Percentiles rank a stretch among this genome's conserved stretches.
phyloP scores from a whole-genome alignment of 2,113 vertebrate genomes.

The Pelobates fuscus region DNA sequence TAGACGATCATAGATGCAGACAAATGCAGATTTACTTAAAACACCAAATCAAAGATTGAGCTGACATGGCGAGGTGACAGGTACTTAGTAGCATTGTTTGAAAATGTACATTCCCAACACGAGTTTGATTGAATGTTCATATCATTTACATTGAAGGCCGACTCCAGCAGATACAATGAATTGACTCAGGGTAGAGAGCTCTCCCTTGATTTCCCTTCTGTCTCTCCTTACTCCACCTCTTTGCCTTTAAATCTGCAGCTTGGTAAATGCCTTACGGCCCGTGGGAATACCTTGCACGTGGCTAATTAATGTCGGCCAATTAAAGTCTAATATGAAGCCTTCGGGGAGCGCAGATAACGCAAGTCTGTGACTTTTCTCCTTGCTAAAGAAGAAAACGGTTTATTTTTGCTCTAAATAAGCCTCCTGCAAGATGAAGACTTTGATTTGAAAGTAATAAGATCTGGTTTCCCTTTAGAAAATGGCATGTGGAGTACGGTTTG shows the following conservation, averaged over 20 bases:
- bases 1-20: background rate
- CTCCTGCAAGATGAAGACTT: slow-evolving; percentile 26
- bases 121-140: slow-evolving; percentile 11
- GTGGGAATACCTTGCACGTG: background rate
- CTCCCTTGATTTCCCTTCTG: background rate
- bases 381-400: background rate
- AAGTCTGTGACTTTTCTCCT: background rate
- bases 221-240: background rate
- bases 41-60: slow-evolving; percentile 7
- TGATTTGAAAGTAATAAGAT: slow-evolving; percentile 26
- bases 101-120: background rate
- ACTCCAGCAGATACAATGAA: background rate
- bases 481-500: slow-evolving; percentile 11
- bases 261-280: too few relatives aligned
- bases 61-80: background rate
- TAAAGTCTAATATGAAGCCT: slow-evolving; percentile 5
- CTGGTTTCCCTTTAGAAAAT: slow-evolving; percentile 15
- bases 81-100: slow-evolving; percentile 21
- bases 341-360: slow-evolving; percentile 5
- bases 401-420: slow-evolving; percentile 9
- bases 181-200: background rate
- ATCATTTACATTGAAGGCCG: slow-evolving; percentile 3
- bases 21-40: slow-evolving; percentile 11
- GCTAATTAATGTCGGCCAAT: slow-evolving; percentile 16
- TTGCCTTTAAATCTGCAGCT: background rate